A percentile compares a stretch with the other conserved stretches of the same genome.
Conservation (phyloP, 2,888 invertebrate species). For the Pelosia muscerda region DNA sequence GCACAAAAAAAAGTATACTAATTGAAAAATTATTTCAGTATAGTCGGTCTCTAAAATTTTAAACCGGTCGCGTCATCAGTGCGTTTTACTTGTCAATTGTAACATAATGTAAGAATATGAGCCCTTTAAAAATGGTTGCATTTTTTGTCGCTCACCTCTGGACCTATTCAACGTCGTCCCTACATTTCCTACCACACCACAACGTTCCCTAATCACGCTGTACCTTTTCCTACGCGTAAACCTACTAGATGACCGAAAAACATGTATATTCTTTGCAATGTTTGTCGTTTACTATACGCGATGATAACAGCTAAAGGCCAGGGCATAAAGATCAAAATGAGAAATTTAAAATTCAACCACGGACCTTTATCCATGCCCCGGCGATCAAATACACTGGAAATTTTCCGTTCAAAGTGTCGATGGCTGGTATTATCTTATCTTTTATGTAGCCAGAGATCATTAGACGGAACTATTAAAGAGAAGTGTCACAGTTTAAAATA, state of each 20-base stretch:
- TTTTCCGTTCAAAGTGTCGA: slow-evolving; percentile 51
- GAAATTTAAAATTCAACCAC: slow-evolving; percentile 61
- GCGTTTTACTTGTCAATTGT: no score
- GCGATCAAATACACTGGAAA: slow-evolving; percentile 58
- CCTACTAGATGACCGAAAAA: background rate
- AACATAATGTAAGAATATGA: no score
- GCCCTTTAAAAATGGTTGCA: no score
- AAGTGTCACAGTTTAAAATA: slow-evolving; percentile 56
- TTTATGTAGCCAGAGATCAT: slow-evolving; percentile 57
- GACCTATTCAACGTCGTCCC: no score
- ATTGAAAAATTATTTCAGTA: no score
- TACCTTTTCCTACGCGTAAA: no score
- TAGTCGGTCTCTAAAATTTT: no score
- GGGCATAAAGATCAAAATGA: slow-evolving; percentile 53
- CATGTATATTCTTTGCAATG: slow-evolving; percentile 16
- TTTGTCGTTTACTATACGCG: slow-evolving; percentile 16
- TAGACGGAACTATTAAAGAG: slow-evolving; percentile 58
- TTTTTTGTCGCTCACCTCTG: background rate
- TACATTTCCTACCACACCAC: no score
- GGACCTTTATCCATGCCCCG: slow-evolving; percentile 52
- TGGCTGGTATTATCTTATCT: slow-evolving; percentile 59
- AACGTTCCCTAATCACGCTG: no score
- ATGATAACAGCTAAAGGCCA: slow-evolving; percentile 36
- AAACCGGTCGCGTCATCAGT: no score
- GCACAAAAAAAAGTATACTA: no score